Conservation (phyloP, 2,888 invertebrate genomes). For the Coecobrya sp. region DNA sequence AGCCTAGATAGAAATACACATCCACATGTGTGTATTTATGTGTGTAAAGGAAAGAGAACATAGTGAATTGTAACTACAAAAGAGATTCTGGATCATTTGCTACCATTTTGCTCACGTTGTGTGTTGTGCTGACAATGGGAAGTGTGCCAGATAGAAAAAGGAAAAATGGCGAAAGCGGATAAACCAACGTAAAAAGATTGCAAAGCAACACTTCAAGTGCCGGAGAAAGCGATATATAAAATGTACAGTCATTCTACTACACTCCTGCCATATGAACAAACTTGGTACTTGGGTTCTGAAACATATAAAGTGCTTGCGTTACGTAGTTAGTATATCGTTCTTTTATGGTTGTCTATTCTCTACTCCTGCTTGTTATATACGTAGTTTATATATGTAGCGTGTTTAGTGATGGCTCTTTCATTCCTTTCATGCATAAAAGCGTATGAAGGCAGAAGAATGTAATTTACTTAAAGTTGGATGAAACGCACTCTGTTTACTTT, state of each 20-base stretch:
- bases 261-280: background rate
- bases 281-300: too few species aligned
- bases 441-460: slow-evolving; percentile 55
- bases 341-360: too few species aligned
- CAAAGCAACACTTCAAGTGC: slow-evolving; percentile 63
- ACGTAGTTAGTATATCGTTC: too few species aligned
- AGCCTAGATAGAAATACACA: background rate
- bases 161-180: slow-evolving; percentile 6
- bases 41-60: background rate
- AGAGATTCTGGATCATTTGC: slow-evolving; percentile 76
- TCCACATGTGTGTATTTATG: background rate
- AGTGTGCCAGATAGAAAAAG: slow-evolving; percentile 71
- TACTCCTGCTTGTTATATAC: background rate
- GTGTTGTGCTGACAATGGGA: slow-evolving; percentile 73
- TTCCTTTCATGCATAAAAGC: slow-evolving; percentile 52
- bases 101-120: slow-evolving; percentile 73
- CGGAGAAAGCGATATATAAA: slow-evolving; percentile 32
- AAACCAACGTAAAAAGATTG: slow-evolving; percentile 55
- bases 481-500: slow-evolving; percentile 61
- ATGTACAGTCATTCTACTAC: background rate
- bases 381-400: background rate
- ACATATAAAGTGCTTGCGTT: too few species aligned
- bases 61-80: slow-evolving; percentile 60
- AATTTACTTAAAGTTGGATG: slow-evolving; percentile 74
- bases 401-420: slow-evolving; percentile 4